Percentiles rank a stretch among this genome's conserved stretches.
Evolutionary conservation across 2,113 vertebrate species (phyloP).

Genomic region (Mus spicilegus): DNA sequence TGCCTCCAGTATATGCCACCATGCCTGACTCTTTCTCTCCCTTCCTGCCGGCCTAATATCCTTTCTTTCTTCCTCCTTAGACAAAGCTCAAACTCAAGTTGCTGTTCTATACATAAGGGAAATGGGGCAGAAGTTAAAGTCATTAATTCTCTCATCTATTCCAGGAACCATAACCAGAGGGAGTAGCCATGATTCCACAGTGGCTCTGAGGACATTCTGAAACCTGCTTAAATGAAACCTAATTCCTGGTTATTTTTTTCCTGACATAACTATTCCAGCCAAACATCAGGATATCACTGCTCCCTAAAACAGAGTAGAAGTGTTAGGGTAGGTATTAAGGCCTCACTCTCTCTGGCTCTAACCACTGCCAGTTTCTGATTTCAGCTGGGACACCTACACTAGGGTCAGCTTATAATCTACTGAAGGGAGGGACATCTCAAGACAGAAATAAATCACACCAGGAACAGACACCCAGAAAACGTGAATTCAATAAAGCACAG

Average conservation of each 20-base stretch:
- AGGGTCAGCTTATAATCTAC: slow-evolving; percentile 35
- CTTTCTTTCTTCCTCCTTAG: background rate
- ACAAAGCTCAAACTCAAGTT: background rate
- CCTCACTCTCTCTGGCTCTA: background rate
- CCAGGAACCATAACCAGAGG: background rate
- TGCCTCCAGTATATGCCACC: background rate
- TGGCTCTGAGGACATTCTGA: background rate
- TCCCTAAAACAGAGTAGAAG: background rate
- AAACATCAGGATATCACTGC: background rate
- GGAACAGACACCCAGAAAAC: slow-evolving; percentile 74
- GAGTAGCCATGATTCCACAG: background rate
- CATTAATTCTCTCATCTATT: background rate
- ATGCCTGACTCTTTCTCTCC: background rate
- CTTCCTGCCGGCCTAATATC: background rate
- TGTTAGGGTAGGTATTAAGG: background rate
- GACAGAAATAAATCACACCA: slow-evolving; percentile 82
- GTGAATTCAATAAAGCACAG: slow-evolving; percentile 82
- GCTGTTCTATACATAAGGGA: background rate
- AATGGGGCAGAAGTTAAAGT: background rate
- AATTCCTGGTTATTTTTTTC: slow-evolving; percentile 16
- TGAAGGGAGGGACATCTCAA: background rate
- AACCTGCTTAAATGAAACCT: background rate
- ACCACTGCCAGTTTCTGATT: background rate
- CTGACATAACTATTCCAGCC: background rate
- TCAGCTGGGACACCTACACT: slow-evolving; percentile 8